These are phyloP conservation scores for Limnodromus scolopaceus DNA, from an alignment of 2,797 vertebrate genomes.

Conservation along the genomic window DNA sequence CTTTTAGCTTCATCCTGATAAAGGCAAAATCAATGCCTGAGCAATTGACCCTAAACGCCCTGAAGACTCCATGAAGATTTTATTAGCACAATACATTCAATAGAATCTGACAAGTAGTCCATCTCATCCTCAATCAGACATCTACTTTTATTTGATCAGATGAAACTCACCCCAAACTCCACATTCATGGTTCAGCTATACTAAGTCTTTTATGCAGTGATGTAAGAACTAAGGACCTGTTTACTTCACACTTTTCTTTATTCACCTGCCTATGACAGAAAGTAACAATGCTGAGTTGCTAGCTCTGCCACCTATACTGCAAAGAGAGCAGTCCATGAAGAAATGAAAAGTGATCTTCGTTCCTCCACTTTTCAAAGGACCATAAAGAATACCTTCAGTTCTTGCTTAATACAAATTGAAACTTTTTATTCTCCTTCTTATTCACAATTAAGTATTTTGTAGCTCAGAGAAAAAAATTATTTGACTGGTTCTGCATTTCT, in stretches of 20 bases:
- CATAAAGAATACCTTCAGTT: neutral
- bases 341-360: neutral
- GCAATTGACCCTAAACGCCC: neutral
- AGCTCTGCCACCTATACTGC: neutral
- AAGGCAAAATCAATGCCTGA: neutral
- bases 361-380: neutral
- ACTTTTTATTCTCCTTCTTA: neutral
- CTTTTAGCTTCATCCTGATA: neutral
- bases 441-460: neutral
- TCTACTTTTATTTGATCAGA: neutral
- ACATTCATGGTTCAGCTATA: accelerated
- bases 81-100: neutral
- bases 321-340: neutral
- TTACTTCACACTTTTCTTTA: neutral
- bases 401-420: neutral
- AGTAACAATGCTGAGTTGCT: neutral
- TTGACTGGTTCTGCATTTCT: neutral
- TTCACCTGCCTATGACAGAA: neutral
- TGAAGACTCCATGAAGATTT: neutral
- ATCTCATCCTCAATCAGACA: neutral
- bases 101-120: neutral
- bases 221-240: neutral
- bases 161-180: neutral
- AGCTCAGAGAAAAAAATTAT: neutral
- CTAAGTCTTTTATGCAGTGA: accelerated